These are phyloP conservation scores for Panthera leo DNA, from an alignment of 2,113 vertebrate genomes.

Conservation along the genomic window DNA sequence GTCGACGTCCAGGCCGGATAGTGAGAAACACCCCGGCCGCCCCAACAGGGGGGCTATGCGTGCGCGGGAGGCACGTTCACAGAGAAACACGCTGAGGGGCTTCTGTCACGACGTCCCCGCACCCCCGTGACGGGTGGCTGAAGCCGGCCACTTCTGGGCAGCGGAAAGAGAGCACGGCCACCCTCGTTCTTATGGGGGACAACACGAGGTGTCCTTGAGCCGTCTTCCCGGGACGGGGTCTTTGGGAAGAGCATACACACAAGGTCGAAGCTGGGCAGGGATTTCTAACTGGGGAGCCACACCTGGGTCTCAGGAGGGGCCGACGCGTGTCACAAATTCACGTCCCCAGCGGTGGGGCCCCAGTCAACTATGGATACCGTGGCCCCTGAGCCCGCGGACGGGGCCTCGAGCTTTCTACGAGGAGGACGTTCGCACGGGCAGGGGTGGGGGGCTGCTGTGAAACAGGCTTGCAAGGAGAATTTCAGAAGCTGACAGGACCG, in stretches of 20 bases:
- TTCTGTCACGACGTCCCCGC: rapidly evolving
- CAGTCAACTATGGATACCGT: background rate
- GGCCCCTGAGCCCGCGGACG: rapidly evolving
- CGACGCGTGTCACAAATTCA: background rate
- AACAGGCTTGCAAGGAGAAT: background rate
- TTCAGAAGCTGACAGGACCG: background rate
- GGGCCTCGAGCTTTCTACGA: too few species aligned
- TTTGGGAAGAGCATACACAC: background rate
- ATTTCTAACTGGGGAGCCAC: background rate
- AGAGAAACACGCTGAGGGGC: background rate
- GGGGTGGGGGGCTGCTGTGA: background rate
- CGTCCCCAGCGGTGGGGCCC: rapidly evolving
- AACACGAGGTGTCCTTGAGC: background rate
- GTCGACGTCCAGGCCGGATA: rapidly evolving
- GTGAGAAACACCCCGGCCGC: too few species aligned
- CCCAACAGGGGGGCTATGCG: rapidly evolving
- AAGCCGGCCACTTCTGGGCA: background rate
- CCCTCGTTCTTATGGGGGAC: background rate
- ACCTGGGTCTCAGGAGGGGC: background rate
- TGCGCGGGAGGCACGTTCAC: rapidly evolving
- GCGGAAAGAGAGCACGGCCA: background rate
- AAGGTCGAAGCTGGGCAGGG: rapidly evolving
- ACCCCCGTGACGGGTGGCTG: rapidly evolving
- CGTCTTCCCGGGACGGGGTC: rapidly evolving
- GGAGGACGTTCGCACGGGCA: background rate